Base-by-base conservation (phyloP, 2,113 vertebrate species). In the Etheostoma spectabile region DNA sequence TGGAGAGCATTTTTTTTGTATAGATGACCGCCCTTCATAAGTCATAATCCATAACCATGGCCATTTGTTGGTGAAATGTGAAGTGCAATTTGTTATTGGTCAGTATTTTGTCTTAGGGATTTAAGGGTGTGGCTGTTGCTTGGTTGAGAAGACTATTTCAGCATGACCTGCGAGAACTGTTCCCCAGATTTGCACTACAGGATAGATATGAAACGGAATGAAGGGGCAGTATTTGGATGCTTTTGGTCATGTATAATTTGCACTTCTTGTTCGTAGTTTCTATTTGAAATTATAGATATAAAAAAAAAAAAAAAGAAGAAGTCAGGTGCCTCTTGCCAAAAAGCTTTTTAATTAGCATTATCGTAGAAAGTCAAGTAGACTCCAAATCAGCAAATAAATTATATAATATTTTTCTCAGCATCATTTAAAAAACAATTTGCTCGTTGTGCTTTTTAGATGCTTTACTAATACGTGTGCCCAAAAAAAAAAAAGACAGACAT, bases 81-180 rank as follows among this genome's bases (percentile, higher is more conserved):
- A 92, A 91, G 91, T 93, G 91, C 89, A 91, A 81, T 93, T 93
- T 92, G 92, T 83, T 91, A 63, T 90, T 75, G 88, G 90, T 92
- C 87, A 85, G 90, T 93, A 87, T 91, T 86, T 83, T 27, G 76
- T 89, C 76, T 70, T 88, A 66, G 76, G 83, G 57, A 19, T 75
- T 78, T 53, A 87, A 62, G 69, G 71, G 80, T 87, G 80, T 76
- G 27, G 66, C 75, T 73, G 74, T 91, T 77, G 82, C 78, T 87
- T 48, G 62, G 62, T 79, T 78, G 75, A 79, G 82, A 81, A 86
- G 86, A 89, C 71, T 83, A 27, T 72, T 83, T 82, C 0, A 33
- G 74, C 79, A 69, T 78, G 82, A 79, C 68, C 79, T 75, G 67
- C 18, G 16, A 86, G 84, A 88, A 77, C 80, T 86, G 85, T 74